These are phyloP conservation scores for Meloidogyne chitwoodi DNA, from an alignment of 1,140 invertebrate species.

Conservation along the genomic window DNA sequence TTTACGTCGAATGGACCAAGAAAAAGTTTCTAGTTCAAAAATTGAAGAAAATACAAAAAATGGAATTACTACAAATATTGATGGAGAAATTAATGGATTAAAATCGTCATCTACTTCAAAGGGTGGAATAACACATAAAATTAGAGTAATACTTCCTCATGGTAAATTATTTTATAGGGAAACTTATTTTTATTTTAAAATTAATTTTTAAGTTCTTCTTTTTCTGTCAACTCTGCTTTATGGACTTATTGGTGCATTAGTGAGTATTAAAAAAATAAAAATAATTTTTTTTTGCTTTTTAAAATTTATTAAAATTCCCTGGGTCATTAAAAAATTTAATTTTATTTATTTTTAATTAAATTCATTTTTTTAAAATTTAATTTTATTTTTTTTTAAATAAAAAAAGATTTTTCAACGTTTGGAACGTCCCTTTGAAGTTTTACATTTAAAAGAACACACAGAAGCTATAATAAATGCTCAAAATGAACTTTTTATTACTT, in stretches of 20 bases:
- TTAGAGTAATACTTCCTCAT: slow-evolving; percentile 8
- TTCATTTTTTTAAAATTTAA: no score
- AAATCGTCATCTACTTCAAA: background rate
- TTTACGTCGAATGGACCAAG: background rate
- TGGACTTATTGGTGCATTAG: slow-evolving; percentile 36
- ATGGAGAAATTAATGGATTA: background rate
- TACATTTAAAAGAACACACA: slow-evolving; percentile 31
- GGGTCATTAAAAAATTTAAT: no score
- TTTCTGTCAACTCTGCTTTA: slow-evolving; percentile 36
- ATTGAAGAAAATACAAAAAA: background rate
- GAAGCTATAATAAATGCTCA: slow-evolving; percentile 35
- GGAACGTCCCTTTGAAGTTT: slow-evolving; percentile 31
- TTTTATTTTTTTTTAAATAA: background rate
- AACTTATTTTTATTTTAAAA: no score
- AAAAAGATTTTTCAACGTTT: slow-evolving; percentile 22
- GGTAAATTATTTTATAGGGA: background rate
- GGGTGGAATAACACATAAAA: slow-evolving; percentile 11
- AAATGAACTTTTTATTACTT: slow-evolving; percentile 18
- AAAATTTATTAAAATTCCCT: background rate
- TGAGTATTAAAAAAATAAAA: background rate
- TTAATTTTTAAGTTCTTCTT: slow-evolving; percentile 28
- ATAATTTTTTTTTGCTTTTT: background rate
- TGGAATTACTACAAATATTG: background rate
- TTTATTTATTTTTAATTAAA: no score
- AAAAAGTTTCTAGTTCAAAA: background rate